Conservation (phyloP, 1,140 invertebrate species). For the Lasaia peninsularis region DNA sequence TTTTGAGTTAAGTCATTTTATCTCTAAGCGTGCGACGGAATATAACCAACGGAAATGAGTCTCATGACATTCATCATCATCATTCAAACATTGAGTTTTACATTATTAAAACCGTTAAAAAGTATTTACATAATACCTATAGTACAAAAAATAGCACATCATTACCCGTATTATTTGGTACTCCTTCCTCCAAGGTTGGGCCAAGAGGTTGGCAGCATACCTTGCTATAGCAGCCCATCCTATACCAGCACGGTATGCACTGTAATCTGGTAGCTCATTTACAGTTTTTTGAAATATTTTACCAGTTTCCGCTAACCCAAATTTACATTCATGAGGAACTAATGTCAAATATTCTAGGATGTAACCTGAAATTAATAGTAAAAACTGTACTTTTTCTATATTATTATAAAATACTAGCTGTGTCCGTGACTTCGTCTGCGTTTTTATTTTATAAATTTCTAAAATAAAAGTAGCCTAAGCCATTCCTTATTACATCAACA, state of each 20-base stretch:
- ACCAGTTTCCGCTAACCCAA: conserved; percentile 84
- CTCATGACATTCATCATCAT: too few species aligned
- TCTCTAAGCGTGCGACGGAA: too few species aligned
- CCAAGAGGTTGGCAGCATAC: conserved; percentile 90
- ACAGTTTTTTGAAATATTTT: conserved; percentile 86
- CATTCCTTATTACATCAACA: too few species aligned
- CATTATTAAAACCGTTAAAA: too few species aligned
- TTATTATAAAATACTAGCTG: too few species aligned
- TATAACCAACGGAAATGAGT: too few species aligned
- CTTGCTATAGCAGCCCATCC: conserved; percentile 91
- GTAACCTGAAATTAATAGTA: conserved; percentile 82
- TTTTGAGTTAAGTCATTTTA: too few species aligned
- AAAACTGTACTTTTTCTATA: too few species aligned
- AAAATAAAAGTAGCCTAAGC: too few species aligned
- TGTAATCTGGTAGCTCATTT: conserved; percentile 83
- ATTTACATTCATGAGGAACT: conserved; percentile 89
- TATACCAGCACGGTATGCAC: conserved; percentile 86
- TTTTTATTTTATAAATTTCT: too few species aligned
- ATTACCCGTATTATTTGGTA: conserved; percentile 87
- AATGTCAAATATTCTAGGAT: conserved; percentile 87
- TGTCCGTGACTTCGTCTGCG: too few species aligned
- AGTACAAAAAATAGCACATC: not conserved
- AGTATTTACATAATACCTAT: not conserved
- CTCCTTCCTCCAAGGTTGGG: conserved; percentile 93
- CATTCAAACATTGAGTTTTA: too few species aligned